Conservation (phyloP, 1,140 invertebrate genomes). For the Mesaphorura yosii region DNA sequence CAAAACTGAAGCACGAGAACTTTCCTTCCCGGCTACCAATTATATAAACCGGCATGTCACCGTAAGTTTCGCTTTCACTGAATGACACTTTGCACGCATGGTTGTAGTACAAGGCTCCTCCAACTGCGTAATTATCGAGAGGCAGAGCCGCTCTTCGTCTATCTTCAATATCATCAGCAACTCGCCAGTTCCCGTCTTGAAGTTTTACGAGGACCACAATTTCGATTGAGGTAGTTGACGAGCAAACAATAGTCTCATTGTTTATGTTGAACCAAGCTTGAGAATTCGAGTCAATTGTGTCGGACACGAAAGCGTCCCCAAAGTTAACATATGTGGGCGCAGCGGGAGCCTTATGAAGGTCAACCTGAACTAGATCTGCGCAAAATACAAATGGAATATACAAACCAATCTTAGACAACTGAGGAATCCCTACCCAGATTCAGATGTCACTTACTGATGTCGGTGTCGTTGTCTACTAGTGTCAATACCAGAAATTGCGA, state of each 20-base stretch:
- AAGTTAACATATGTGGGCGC: constrained; percentile 4
- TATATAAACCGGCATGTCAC: constrained; percentile 6
- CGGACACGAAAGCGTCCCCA: constrained; percentile 14
- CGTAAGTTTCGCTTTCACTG: constrained; percentile 1
- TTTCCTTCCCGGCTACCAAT: constrained; percentile 5
- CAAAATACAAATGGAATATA: constrained; percentile 4
- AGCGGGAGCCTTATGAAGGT: constrained; percentile 7
- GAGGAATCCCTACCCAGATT: not conserved
- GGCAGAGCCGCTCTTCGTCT: constrained; percentile 3
- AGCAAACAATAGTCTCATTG: not conserved
- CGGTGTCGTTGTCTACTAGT: not conserved
- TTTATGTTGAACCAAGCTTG: constrained; percentile 6
- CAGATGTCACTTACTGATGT: not conserved
- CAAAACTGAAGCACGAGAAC: not conserved
- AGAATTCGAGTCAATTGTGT: not conserved
- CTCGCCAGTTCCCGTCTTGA: not conserved
- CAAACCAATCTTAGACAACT: not conserved
- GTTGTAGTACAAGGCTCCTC: not conserved
- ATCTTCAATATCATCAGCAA: constrained; percentile 3
- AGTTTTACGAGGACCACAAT: not conserved
- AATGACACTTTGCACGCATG: not conserved
- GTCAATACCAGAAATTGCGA: constrained; percentile 15
- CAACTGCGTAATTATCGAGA: constrained; percentile 7
- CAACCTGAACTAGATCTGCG: constrained; percentile 8
- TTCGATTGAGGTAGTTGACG: constrained; percentile 4